A percentile compares a stretch with the other conserved stretches of the same genome.
These are phyloP conservation scores for Pyrrhia umbra DNA, from an alignment of 2,888 invertebrate species.

Conservation along the genomic window DNA sequence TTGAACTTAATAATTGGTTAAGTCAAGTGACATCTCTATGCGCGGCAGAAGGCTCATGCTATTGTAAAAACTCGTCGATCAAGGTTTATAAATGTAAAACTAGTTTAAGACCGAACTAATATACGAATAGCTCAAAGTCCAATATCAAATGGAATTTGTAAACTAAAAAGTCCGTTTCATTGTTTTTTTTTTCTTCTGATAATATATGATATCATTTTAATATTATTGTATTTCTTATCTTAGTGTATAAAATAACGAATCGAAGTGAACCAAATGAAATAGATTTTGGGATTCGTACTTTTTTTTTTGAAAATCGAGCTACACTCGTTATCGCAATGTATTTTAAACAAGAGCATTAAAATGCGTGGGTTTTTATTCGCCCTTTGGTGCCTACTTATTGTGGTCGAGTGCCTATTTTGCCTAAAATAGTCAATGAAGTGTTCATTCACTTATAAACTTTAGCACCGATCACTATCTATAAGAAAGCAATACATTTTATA, in stretches of 20 bases:
- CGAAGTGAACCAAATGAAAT: too few species aligned
- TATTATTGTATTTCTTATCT: background rate
- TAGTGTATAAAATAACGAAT: too few species aligned
- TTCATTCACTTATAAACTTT: conserved; percentile 58
- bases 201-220: background rate
- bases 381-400: conserved; percentile 57
- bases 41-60: too few species aligned
- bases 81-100: background rate
- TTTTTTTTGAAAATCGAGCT: background rate
- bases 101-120: background rate
- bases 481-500: conserved; percentile 70
- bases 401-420: conserved; percentile 65
- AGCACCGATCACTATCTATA: conserved; percentile 50
- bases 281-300: background rate
- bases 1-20: too few species aligned
- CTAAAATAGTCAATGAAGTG: conserved; percentile 63
- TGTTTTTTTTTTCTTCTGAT: background rate
- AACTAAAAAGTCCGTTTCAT: background rate
- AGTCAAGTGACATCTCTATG: too few species aligned
- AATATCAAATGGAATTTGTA: background rate
- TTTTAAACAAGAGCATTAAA: background rate
- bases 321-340: too few species aligned
- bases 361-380: conserved; percentile 17
- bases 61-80: background rate
- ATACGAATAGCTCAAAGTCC: background rate